Conservation (phyloP, 2,113 vertebrate species). For the Cebidichthys violaceus region DNA sequence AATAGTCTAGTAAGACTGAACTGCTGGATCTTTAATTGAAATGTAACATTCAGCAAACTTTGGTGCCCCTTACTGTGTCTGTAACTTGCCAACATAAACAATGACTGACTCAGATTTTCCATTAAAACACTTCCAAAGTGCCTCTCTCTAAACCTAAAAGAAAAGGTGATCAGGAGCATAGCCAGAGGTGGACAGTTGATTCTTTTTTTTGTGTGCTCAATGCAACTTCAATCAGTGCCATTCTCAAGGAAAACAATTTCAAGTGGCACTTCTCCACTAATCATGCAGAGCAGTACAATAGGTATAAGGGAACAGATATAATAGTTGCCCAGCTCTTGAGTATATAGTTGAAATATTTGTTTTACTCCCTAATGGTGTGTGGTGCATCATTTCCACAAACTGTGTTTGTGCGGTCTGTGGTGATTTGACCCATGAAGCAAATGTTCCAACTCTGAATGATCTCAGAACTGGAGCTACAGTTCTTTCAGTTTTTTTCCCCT, state of each 20-base stretch:
- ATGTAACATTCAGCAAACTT: background rate
- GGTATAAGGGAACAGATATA: background rate
- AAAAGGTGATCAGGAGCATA: background rate
- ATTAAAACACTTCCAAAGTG: background rate
- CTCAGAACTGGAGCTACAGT: constrained; percentile 1
- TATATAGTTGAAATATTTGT: background rate
- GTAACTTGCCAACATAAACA: background rate
- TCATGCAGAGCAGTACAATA: background rate
- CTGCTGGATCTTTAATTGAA: background rate
- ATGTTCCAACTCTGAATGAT: background rate
- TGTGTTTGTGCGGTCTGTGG: background rate
- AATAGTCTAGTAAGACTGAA: background rate
- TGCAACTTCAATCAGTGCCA: background rate
- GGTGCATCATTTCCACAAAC: constrained; percentile 1
- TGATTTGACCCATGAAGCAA: background rate
- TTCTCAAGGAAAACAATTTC: background rate
- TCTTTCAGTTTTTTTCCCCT: background rate
- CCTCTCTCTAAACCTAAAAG: background rate
- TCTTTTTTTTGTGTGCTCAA: background rate
- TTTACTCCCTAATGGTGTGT: background rate
- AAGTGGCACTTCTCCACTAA: background rate
- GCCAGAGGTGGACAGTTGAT: background rate
- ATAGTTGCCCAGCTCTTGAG: background rate
- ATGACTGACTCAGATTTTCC: background rate
- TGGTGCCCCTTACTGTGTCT: background rate